Evolutionary conservation across 1,140 invertebrate species (phyloP).

Genomic region (Drosophila saltans): DNA sequence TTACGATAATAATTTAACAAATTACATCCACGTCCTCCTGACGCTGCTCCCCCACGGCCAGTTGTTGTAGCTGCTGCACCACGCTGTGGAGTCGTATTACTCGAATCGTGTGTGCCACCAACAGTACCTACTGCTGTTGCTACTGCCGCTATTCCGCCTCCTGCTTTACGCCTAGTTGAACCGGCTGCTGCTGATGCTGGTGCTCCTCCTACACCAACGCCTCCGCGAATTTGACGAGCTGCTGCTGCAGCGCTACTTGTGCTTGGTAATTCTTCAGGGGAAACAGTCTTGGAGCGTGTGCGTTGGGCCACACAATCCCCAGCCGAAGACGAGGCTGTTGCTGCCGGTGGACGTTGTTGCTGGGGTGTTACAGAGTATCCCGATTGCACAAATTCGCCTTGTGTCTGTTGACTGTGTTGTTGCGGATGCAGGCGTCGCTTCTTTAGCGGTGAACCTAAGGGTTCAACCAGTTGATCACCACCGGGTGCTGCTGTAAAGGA

Average conservation of each 20-base stretch:
- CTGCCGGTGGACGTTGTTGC: conserved; percentile 21
- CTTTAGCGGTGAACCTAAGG: conserved; percentile 59
- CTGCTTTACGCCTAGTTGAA: conserved; percentile 39
- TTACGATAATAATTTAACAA: conserved; percentile 81
- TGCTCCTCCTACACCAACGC: neutral
- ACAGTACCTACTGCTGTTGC: conserved; percentile 8
- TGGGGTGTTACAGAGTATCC: neutral
- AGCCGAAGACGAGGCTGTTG: conserved; percentile 37
- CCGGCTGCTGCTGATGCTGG: neutral
- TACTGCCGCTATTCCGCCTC: conserved; percentile 8
- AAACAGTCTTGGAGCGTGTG: conserved; percentile 78
- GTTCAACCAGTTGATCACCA: conserved; percentile 64
- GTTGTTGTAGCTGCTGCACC: conserved; percentile 38
- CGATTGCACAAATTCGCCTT: conserved; percentile 2
- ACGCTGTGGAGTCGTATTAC: conserved; percentile 48
- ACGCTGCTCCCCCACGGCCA: conserved; percentile 22
- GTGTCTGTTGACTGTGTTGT: conserved; percentile 14
- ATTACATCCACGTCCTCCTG: conserved; percentile 51
- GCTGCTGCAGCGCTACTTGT: conserved; percentile 62
- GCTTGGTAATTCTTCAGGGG: conserved; percentile 68
- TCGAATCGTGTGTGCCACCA: conserved; percentile 3
- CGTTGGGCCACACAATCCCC: conserved; percentile 80
- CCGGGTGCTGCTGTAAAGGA: conserved; percentile 66
- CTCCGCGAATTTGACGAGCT: conserved; percentile 25
- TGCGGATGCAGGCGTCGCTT: conserved; percentile 68